These are phyloP conservation scores for Halcyon leucocephala DNA, from an alignment of 2,797 vertebrate genomes.

Conservation along the genomic window DNA sequence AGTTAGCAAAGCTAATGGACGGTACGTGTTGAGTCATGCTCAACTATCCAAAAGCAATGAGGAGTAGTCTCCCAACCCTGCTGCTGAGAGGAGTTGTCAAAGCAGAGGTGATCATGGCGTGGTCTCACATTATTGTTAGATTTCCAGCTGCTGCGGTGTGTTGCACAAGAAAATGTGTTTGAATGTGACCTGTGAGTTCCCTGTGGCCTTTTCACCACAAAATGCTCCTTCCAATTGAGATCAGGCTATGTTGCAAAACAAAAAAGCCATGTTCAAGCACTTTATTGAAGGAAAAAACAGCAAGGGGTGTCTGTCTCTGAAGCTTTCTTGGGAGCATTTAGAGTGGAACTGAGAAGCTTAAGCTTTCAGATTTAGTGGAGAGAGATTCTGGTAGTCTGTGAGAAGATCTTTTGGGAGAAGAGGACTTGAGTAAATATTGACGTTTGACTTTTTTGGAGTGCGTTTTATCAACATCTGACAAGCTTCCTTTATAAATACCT, in stretches of 20 bases:
- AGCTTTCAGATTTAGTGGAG: neutral
- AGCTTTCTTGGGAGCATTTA: neutral
- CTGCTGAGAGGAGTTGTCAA: neutral
- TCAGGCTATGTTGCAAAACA: neutral
- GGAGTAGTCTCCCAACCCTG: neutral
- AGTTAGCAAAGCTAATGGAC: neutral
- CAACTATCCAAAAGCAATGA: neutral
- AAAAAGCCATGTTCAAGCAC: neutral
- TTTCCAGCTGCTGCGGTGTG: neutral
- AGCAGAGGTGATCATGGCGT: neutral
- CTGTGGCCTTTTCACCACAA: neutral
- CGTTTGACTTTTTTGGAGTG: neutral
- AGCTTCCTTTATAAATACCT: constrained; percentile 18
- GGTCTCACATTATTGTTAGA: neutral
- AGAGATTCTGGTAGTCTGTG: neutral
- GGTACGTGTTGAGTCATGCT: neutral
- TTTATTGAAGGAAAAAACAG: neutral
- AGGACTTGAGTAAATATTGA: neutral
- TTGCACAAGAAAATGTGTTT: neutral
- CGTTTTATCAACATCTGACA: neutral
- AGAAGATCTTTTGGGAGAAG: neutral
- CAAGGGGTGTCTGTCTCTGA: neutral
- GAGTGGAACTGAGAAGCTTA: neutral
- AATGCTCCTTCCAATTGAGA: neutral
- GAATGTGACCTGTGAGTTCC: neutral